Evolutionary conservation across 2,888 invertebrate species (phyloP).

Genomic region (Hydraecia micacea): DNA sequence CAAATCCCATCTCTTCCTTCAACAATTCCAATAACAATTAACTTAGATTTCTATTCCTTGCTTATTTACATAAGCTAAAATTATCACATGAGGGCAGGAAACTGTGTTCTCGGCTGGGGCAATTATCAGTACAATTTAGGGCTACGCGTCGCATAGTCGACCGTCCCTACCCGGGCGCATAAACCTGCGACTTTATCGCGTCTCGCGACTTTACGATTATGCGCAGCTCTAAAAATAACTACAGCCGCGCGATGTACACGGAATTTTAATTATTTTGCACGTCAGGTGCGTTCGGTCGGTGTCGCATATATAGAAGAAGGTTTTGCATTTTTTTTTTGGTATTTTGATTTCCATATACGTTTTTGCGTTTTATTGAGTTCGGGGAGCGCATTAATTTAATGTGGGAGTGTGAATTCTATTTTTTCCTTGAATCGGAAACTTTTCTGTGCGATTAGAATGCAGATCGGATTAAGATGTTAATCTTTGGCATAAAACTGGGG

Average conservation of each 20-base stretch:
- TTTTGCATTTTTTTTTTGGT: constrained; percentile 29
- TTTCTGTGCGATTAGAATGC: constrained; percentile 32
- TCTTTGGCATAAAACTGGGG: constrained; percentile 18
- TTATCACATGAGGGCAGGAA: constrained; percentile 59
- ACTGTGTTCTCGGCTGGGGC: constrained; percentile 51
- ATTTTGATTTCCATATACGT: constrained; percentile 47
- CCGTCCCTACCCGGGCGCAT: constrained; percentile 31
- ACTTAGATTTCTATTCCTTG: constrained; percentile 40
- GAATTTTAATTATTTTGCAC: constrained; percentile 60
- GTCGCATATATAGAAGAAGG: constrained; percentile 20
- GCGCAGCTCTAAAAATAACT: constrained; percentile 52
- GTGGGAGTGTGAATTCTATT: not conserved
- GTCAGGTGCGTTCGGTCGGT: constrained; percentile 48
- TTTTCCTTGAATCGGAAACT: constrained; percentile 9
- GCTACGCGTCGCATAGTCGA: constrained; percentile 43
- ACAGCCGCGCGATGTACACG: constrained; percentile 44
- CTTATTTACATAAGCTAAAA: constrained; percentile 49
- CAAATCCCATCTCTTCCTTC: not conserved
- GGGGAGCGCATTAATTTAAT: constrained; percentile 39
- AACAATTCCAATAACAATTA: constrained; percentile 37
- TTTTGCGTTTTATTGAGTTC: constrained; percentile 50
- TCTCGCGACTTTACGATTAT: constrained; percentile 52
- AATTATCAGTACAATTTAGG: constrained; percentile 71
- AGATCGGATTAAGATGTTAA: constrained; percentile 33
- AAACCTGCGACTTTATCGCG: constrained; percentile 64